Base-by-base conservation (phyloP, 1,140 invertebrate species). In the Chymomyza costata region DNA sequence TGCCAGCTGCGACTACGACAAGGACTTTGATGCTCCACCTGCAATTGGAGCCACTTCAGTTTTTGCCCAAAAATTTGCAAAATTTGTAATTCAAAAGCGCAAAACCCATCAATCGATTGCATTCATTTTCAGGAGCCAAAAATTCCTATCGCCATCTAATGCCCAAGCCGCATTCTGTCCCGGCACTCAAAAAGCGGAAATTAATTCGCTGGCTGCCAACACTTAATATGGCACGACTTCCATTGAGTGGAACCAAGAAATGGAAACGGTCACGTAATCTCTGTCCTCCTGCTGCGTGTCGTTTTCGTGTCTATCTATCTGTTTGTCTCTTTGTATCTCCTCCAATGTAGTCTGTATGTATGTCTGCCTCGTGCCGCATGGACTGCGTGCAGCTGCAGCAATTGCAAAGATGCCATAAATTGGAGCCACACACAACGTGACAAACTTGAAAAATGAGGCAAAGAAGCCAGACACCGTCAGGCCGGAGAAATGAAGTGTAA, bases 121-220 rank as follows among this genome's bases (percentile, higher is more conserved):
- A 8, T 1, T 13, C 15, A 1, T 7, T 6, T 6, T 6, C 11
- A 8, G 5, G 14, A 16, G 34, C 8, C 8, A 40, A 35, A 18
- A 28, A n/a, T n/a, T n/a, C n/a, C 13, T 28, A 21, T 13, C 25
- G 21, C 51, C 13, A 21, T 21, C 30, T 11, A 8, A 48, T 30
- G 21, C n/a, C n/a, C n/a, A 28, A 45, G 5, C 25, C 39, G 39
- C 31, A 25, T 18, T 44, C 18, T 48, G 21, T 25, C 21, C 3
- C 31, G 39, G 17, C 48, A 51, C 70, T 74, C 51, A 28, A 37
- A 19, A 19, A 59, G 28, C 70, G 70, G 70, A 76, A 76, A 76
- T 76, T 76, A 63, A 70, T 52, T 74, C 54, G 40, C 34, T 51
- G 61, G 47, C 18, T 32, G 57, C 58, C 49, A 49, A 65, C 48